phyloP scores from a whole-genome alignment of 2,888 invertebrate genomes.

The Agelastica alni region DNA sequence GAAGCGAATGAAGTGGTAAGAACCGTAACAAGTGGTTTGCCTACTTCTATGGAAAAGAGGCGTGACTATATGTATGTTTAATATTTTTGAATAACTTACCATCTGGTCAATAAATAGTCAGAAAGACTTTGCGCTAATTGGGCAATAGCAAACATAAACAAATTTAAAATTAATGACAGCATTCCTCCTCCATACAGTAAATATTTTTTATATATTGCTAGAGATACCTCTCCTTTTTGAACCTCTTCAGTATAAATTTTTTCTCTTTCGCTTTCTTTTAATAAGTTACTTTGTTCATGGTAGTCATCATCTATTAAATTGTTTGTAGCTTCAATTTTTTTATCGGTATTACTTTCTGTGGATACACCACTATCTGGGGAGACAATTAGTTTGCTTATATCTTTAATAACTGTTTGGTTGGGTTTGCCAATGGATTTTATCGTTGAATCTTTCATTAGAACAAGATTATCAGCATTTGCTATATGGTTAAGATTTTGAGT shows the following conservation, averaged over 20 bases:
- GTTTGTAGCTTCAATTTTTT: slow-evolving; percentile 18
- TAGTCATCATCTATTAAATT: slow-evolving; percentile 18
- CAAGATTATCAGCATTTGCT: slow-evolving; percentile 38
- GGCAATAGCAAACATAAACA: slow-evolving; percentile 39
- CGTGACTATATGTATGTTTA: no score
- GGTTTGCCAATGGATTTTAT: slow-evolving; percentile 24
- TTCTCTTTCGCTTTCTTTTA: slow-evolving; percentile 10
- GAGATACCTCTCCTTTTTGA: slow-evolving; percentile 44
- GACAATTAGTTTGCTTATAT: slow-evolving; percentile 4
- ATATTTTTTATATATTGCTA: slow-evolving; percentile 45
- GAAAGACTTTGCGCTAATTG: slow-evolving; percentile 42
- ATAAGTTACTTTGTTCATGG: slow-evolving; percentile 22
- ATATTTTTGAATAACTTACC: no score
- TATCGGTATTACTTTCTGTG: slow-evolving; percentile 24
- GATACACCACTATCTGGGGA: neutral
- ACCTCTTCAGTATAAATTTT: slow-evolving; percentile 45
- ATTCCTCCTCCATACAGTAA: slow-evolving; percentile 46
- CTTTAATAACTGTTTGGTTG: slow-evolving; percentile 12
- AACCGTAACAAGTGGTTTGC: no score
- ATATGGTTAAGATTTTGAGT: slow-evolving; percentile 46
- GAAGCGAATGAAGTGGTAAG: no score
- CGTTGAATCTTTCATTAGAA: slow-evolving; percentile 35
- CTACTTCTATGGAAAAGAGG: no score
- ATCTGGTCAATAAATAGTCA: slow-evolving; percentile 42
- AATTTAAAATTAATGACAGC: slow-evolving; percentile 37